Evolutionary conservation across 1,140 invertebrate genomes (phyloP), one percentile per base, ranked within the genome.

Genomic region (Radopholus similis): DNA sequence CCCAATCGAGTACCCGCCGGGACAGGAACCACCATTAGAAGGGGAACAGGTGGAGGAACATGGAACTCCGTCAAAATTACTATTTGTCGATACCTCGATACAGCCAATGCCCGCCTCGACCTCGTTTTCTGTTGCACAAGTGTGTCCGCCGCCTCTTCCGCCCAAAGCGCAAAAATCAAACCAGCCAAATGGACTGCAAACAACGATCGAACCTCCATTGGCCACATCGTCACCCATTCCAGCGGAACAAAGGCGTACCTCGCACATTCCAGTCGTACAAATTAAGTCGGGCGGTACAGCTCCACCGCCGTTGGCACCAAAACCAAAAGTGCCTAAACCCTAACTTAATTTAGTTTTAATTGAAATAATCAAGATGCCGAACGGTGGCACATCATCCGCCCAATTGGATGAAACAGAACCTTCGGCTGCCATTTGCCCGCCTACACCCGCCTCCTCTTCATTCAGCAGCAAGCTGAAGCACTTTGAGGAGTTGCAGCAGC

Each of bases 161-260:
- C n/a, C 34, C 57, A 53, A 62, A 32, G 32, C 37, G 9, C 30
- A 58, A n/a, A n/a, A n/a, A n/a, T n/a, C n/a, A n/a, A n/a, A n/a
- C n/a, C n/a, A n/a, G n/a, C n/a, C n/a, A n/a, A n/a, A n/a, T n/a
- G n/a, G n/a, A n/a, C n/a, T n/a, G n/a, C n/a, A n/a, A n/a, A n/a
- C n/a, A n/a, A n/a, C n/a, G n/a, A 11, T 15, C 18, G 64, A 68
- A 23, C 18, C 30, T 23, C 67, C 67, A 9, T 28, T 69, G 37
- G 67, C 67, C 32, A 71, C 67, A 13, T 69, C 67, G 15, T 73
- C 67, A 11, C 67, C 67, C 8, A 69, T 69, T 60, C 69, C 69
- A n/a, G 28, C 30, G 30, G 18, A 38, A n/a, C 38, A 65, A 30
- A 26, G 30, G 35, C 34, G 30, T 6, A 30, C 28, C 9, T 70